Base-by-base conservation (phyloP, 1,140 invertebrate species). In the Teleopsis dalmanni region DNA sequence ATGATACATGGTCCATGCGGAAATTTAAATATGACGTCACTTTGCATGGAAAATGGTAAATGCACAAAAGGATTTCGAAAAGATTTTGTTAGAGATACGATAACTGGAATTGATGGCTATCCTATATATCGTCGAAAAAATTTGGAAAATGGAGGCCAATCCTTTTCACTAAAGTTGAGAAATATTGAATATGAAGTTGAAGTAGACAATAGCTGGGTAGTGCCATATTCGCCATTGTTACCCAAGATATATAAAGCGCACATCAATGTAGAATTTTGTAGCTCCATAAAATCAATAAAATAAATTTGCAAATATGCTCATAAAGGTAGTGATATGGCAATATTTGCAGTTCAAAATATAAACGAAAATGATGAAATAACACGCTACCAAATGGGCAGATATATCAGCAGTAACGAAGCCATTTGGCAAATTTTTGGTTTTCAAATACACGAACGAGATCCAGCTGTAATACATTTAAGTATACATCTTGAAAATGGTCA, bases 1-100 rank as follows among this genome's bases (percentile, higher is more conserved):
- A 76, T 77, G 75, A 74, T 77, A 50, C 76, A 78, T 71, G 75
- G 76, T 19, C 76, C 74, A 40, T 78, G 75, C 61, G 76, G 73
- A 11, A 11, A 40, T 14, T 19, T 19, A n/a, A n/a, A n/a, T n/a
- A n/a, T n/a, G n/a, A n/a, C n/a, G n/a, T n/a, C n/a, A n/a, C n/a
- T n/a, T n/a, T 40, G 38, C 22, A 40, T 40, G 38, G 22, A 40
- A 21, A 40, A 40, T 40, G 38, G 8, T 9, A 36, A 36, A 36
- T 36, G 34, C 14, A 8, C 34, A 8, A 36, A 36, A n/a, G n/a
- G n/a, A n/a, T n/a, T n/a, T n/a, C n/a, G n/a, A n/a, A n/a, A n/a
- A n/a, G n/a, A n/a, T n/a, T n/a, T n/a, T n/a, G n/a, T n/a, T n/a
- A n/a, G n/a, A n/a, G n/a, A n/a, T n/a, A n/a, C n/a, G n/a, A n/a